phyloP scores from a whole-genome alignment of 2,888 invertebrate species.

The Orchestes rusci region DNA sequence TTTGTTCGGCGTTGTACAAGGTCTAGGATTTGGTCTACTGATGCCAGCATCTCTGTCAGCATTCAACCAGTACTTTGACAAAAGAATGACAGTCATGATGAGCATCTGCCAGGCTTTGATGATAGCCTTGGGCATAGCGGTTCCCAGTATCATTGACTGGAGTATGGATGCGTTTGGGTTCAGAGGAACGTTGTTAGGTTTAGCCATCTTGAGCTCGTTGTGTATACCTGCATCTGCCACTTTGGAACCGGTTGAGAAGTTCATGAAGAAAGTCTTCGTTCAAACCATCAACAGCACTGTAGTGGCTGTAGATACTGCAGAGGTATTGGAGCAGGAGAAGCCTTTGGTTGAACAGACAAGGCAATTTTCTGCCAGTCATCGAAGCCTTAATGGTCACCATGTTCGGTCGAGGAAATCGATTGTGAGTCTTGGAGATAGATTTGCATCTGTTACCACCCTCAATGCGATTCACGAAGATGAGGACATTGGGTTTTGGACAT shows the following conservation, averaged over 20 bases:
- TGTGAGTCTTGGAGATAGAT: conserved; percentile 34
- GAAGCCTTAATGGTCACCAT: conserved; percentile 12
- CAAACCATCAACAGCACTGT: conserved; percentile 24
- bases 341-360: conserved; percentile 14
- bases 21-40: conserved; percentile 66
- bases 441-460: conserved; percentile 30
- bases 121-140: conserved; percentile 60
- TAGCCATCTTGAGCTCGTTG: conserved; percentile 61
- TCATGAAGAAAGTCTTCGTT: conserved; percentile 43
- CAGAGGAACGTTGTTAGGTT: conserved; percentile 49
- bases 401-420: conserved; percentile 30
- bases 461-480: conserved; percentile 17
- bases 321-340: conserved; percentile 13
- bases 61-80: conserved; percentile 67
- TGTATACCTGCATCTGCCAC: conserved; percentile 60
- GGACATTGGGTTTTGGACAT: conserved; percentile 39
- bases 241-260: conserved; percentile 71
- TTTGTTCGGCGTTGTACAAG: conserved; percentile 58
- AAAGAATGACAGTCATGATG: conserved; percentile 65
- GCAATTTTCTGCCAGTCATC: conserved; percentile 2
- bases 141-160: conserved; percentile 57
- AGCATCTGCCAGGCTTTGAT: conserved; percentile 66
- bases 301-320: not conserved
- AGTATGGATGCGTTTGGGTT: conserved; percentile 60
- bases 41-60: conserved; percentile 65